Evolutionary conservation across 2,113 vertebrate genomes (phyloP).

Genomic region (Brachyistius frenatus): DNA sequence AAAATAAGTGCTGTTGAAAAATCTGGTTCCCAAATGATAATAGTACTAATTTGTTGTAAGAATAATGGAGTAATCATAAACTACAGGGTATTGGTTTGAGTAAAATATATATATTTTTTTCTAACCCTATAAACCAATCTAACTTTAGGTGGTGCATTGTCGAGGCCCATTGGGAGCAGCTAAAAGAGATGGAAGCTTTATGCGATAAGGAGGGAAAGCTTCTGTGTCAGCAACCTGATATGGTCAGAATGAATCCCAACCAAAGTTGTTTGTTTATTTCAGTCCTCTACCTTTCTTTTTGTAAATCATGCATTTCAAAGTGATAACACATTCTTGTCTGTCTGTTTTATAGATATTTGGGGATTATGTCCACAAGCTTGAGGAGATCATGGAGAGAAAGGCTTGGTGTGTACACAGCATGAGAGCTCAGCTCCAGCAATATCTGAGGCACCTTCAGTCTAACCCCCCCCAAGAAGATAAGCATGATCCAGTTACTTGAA

Average conservation of each 20-base stretch:
- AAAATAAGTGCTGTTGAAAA: background rate
- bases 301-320: background rate
- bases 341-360: slow-evolving; percentile 85
- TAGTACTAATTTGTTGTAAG: background rate
- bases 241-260: slow-evolving; percentile 78
- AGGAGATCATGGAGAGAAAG: slow-evolving; percentile 88
- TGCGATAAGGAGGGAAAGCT: slow-evolving; percentile 85
- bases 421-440: slow-evolving; percentile 85
- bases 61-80: background rate
- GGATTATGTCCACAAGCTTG: slow-evolving; percentile 85
- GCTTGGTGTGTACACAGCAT: slow-evolving; percentile 84
- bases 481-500: slow-evolving; percentile 24
- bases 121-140: slow-evolving; percentile 6
- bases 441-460: slow-evolving; percentile 45
- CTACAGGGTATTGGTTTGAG: too few relatives aligned
- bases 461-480: slow-evolving; percentile 13
- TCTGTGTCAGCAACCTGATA: slow-evolving; percentile 82
- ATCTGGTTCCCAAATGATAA: background rate
- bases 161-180: slow-evolving; percentile 85
- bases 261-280: background rate
- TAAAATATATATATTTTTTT: background rate
- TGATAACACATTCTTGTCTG: background rate
- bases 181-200: slow-evolving; percentile 88
- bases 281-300: background rate
- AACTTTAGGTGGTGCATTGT: slow-evolving; percentile 84